Conservation (phyloP, 2,797 vertebrate species). For the Glossophaga mutica region DNA sequence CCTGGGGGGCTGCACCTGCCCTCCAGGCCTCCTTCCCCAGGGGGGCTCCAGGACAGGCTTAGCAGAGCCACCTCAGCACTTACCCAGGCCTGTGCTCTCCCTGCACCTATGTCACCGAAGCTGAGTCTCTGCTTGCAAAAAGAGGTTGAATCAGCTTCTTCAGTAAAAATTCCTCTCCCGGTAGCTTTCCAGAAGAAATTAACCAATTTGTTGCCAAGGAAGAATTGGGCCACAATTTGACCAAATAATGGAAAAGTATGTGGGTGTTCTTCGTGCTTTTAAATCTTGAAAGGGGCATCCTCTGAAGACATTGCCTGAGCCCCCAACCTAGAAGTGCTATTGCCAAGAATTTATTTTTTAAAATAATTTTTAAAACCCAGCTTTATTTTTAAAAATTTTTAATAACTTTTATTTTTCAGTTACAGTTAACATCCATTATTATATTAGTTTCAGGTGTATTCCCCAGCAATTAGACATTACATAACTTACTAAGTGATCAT, state of each 20-base stretch:
- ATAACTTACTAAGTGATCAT: neutral
- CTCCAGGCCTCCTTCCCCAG: conserved; percentile 16
- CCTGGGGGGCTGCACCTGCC: neutral
- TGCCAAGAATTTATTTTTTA: neutral
- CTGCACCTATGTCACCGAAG: conserved; percentile 58
- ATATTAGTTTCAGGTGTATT: neutral
- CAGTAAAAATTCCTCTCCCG: conserved; percentile 51
- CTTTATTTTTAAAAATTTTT: neutral
- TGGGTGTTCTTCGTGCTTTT: neutral
- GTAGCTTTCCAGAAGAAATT: conserved; percentile 49
- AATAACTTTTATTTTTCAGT: neutral
- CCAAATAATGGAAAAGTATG: neutral
- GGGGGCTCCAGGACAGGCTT: conserved; percentile 1
- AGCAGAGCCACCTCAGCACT: neutral
- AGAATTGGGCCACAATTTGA: conserved; percentile 37
- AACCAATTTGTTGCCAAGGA: conserved; percentile 20
- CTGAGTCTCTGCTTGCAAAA: conserved; percentile 25
- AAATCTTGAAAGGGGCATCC: neutral
- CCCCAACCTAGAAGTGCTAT: neutral
- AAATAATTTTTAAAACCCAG: neutral
- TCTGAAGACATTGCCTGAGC: neutral
- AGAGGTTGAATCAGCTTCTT: conserved; percentile 41
- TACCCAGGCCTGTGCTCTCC: conserved; percentile 4
- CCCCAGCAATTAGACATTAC: neutral
- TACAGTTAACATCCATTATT: neutral